These are phyloP conservation scores for Holacanthus passer DNA, from an alignment of 2,113 vertebrate genomes.

Conservation along the genomic window DNA sequence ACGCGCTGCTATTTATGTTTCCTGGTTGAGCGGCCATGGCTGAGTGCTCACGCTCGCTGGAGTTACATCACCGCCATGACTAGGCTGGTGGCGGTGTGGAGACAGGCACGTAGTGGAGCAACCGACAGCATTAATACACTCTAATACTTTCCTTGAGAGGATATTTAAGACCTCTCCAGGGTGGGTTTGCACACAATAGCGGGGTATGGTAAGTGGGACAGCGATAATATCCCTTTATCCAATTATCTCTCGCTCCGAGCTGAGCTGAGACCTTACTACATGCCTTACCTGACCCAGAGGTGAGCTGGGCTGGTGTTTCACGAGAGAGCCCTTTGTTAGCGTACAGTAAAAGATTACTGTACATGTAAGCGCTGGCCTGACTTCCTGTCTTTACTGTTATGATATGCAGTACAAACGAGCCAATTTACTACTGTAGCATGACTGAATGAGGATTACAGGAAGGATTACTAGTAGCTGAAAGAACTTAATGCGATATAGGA, in stretches of 20 bases:
- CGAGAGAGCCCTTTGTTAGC: neutral
- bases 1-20: constrained; percentile 48
- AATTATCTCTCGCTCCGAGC: constrained; percentile 32
- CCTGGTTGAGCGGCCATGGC: constrained; percentile 39
- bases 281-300: constrained; percentile 3
- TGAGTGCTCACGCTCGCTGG: neutral
- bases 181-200: constrained; percentile 30
- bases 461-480: constrained; percentile 11
- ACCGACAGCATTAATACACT: constrained; percentile 20
- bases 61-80: constrained; percentile 50
- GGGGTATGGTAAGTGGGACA: constrained; percentile 19
- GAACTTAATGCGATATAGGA: neutral
- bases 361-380: neutral
- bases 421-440: neutral
- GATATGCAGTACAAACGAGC: constrained; percentile 13
- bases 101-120: constrained; percentile 45
- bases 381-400: neutral
- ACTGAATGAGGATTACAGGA: constrained; percentile 29
- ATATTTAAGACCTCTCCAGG: constrained; percentile 21
- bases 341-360: constrained; percentile 3
- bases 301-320: neutral
- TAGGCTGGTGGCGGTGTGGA: constrained; percentile 36
- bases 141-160: constrained; percentile 3
- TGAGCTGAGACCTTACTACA: constrained; percentile 9
- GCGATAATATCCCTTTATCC: constrained; percentile 45